Conservation (phyloP, 2,888 invertebrate genomes). For the Machimus rusticus region DNA sequence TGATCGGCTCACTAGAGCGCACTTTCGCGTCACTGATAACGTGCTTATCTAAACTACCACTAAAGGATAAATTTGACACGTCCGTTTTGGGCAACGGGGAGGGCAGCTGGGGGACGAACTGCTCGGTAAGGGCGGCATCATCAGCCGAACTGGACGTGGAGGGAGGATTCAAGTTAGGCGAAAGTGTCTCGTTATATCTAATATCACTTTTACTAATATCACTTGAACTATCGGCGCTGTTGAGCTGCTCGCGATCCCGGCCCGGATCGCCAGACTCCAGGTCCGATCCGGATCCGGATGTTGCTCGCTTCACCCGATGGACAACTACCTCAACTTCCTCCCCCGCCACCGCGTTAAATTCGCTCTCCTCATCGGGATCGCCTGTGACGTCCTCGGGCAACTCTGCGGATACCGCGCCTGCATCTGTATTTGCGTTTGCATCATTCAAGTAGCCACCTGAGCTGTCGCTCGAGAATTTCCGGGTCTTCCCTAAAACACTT, state of each 20-base stretch:
- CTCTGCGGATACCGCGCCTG: neutral
- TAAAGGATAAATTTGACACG: constrained; percentile 49
- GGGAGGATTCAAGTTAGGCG: constrained; percentile 46
- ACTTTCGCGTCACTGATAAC: constrained; percentile 42
- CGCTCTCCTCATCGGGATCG: neutral
- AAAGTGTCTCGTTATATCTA: constrained; percentile 52
- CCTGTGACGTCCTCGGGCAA: constrained; percentile 3
- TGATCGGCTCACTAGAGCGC: constrained; percentile 56
- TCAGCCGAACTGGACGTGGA: constrained; percentile 24
- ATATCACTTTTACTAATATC: constrained; percentile 53
- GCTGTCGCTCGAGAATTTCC: constrained; percentile 23
- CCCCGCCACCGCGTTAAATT: neutral
- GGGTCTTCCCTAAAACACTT: constrained; percentile 26
- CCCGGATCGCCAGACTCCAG: neutral
- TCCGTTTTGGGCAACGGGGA: constrained; percentile 46
- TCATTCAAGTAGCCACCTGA: constrained; percentile 3
- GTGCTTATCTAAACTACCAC: constrained; percentile 31
- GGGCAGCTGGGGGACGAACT: constrained; percentile 44
- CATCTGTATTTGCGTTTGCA: neutral
- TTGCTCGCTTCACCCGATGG: constrained; percentile 42
- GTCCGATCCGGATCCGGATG: constrained; percentile 7
- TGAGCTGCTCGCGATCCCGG: constrained; percentile 39
- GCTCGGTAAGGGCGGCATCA: neutral
- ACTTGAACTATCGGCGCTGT: constrained; percentile 51
- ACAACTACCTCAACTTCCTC: constrained; percentile 27